These are phyloP conservation scores for Atrina japonica DNA, from an alignment of 2,888 invertebrate genomes.

Conservation along the genomic window DNA sequence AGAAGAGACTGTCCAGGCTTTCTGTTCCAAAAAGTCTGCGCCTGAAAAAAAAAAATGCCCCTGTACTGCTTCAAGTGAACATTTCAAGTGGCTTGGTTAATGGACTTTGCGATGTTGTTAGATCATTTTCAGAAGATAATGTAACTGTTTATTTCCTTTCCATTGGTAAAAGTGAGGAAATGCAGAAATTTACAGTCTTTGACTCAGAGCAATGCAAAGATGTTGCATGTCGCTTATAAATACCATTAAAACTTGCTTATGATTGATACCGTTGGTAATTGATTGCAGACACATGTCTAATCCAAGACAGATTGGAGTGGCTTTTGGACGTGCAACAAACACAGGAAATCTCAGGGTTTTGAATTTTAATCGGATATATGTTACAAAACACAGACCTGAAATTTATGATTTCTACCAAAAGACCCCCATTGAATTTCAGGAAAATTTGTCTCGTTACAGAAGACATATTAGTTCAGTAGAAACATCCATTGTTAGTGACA, in stretches of 20 bases:
- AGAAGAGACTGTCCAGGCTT: not conserved
- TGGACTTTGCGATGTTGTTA: slow-evolving; percentile 24
- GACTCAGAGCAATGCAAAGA: not conserved
- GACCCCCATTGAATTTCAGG: too few relatives aligned
- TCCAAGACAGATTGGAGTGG: slow-evolving; percentile 33
- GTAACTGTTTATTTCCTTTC: slow-evolving; percentile 12
- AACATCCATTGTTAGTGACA: too few relatives aligned
- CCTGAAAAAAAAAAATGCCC: slow-evolving; percentile 28
- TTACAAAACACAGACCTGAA: slow-evolving; percentile 5
- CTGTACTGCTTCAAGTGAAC: slow-evolving; percentile 32
- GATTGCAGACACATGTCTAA: slow-evolving; percentile 22
- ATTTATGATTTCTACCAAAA: slow-evolving; percentile 8
- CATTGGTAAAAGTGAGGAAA: not conserved
- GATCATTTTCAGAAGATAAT: slow-evolving; percentile 11
- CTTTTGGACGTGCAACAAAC: slow-evolving; percentile 22
- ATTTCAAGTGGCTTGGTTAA: slow-evolving; percentile 28
- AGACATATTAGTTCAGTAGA: too few relatives aligned
- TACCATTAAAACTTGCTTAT: slow-evolving; percentile 12
- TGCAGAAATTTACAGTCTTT: slow-evolving; percentile 9
- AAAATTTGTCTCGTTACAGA: too few relatives aligned
- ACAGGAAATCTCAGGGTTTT: slow-evolving; percentile 9
- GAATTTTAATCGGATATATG: slow-evolving; percentile 15
- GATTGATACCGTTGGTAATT: too few relatives aligned
- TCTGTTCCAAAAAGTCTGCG: slow-evolving; percentile 7
- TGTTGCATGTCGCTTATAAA: slow-evolving; percentile 17